Evolutionary conservation across 2,888 invertebrate species (phyloP).

Genomic region (Theodoxus fluviatilis): DNA sequence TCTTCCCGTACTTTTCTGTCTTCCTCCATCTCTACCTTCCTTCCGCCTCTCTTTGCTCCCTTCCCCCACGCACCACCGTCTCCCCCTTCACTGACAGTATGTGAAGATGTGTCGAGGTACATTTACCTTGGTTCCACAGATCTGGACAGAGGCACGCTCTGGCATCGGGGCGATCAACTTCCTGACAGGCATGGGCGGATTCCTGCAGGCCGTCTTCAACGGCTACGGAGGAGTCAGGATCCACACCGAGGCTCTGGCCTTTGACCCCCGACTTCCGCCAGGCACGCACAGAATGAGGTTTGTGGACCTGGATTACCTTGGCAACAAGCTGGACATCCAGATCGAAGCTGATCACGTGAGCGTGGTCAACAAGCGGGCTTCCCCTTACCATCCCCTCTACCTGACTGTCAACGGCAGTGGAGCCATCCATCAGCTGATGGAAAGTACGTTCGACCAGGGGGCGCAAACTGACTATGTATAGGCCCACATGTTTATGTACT

Average conservation of each 20-base stretch:
- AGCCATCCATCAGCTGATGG: no score
- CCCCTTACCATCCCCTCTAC: no score
- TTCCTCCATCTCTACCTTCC: neutral
- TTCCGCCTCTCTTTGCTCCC: neutral
- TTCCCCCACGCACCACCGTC: neutral
- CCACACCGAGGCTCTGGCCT: slow-evolving; percentile 32
- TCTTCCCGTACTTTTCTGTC: no score
- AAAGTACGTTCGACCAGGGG: no score
- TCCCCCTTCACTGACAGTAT: neutral
- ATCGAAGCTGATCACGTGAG: neutral
- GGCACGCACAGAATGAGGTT: slow-evolving; percentile 29
- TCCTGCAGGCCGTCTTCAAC: slow-evolving; percentile 60
- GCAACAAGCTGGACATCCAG: slow-evolving; percentile 14
- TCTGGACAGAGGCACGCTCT: slow-evolving; percentile 60
- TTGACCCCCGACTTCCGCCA: slow-evolving; percentile 47
- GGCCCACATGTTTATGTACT: no score
- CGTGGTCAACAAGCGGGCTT: no score
- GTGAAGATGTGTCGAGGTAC: neutral
- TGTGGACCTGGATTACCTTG: slow-evolving; percentile 28
- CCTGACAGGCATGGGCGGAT: slow-evolving; percentile 64
- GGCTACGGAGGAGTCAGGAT: slow-evolving; percentile 63
- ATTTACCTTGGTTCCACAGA: slow-evolving; percentile 36
- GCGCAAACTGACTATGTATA: no score
- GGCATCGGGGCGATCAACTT: slow-evolving; percentile 60
- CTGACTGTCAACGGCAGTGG: no score